Evolutionary conservation across 2,888 invertebrate species (phyloP), one percentile per base, ranked within the genome.

Genomic region (Nesidiocoris tenuis): DNA sequence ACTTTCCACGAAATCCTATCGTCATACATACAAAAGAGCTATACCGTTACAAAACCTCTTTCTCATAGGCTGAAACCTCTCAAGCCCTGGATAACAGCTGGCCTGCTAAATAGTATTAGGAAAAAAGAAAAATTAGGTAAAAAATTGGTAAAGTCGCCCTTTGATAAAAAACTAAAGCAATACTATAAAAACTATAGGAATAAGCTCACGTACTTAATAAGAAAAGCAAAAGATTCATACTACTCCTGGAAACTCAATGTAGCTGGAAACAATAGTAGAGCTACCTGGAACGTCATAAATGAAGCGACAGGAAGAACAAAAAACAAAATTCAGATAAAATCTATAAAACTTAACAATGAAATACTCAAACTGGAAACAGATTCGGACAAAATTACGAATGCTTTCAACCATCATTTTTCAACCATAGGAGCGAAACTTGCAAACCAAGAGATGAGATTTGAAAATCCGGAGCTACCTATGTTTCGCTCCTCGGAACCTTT

Each of bases 401-500:
- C 61, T 25, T 72, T 72, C 17, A 72, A 72, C 39, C 2, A 18
- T 39, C 72, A 72, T 21, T 72, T 72, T 18, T 2, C 72, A 21
- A 72, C 16, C 2, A 72, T 72, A n/a, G 63, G 72, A 2, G 2
- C n/a, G 39, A 61, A 39, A 72, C 63, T 72, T 16, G 72, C 72
- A 7, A 39, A 72, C 61, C 61, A 72, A 61, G 24, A 61, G 25
- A n/a, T 9, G 16, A 18, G 1, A 25, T 5, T 16, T 18, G 16
- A 21, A 19, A 55, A 22, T 55, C 72, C 5, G 25, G 2, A 1
- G 16, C n/a, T 24, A 21, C 72, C 16, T n/a, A 19, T 16, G 3
- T 39, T n/a, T 22, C 1, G 18, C 9, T 21, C 3, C 5, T 22
- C 56, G 1, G 54, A 19, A 18, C 54, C 55, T 7, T 67, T 67